A percentile compares a stretch with the other conserved stretches of the same genome.
phyloP scores from a whole-genome alignment of 1,140 invertebrate species.

The Pseudomyrmex sp. region DNA sequence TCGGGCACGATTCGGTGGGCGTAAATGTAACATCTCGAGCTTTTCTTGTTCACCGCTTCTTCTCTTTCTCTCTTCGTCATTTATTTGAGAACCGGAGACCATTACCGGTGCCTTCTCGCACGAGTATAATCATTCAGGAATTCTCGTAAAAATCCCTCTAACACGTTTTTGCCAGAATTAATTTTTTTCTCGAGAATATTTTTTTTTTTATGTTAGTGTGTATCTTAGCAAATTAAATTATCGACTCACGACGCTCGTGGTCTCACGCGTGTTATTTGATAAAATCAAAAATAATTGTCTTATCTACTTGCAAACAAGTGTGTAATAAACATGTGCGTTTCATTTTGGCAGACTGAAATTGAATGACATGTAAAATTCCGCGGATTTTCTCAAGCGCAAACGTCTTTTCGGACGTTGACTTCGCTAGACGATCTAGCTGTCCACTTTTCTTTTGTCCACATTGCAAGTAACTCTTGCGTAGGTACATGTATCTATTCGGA shows the following conservation, averaged over 20 bases:
- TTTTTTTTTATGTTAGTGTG: background rate
- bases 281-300: no score
- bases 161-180: background rate
- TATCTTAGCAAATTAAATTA: no score
- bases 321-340: no score
- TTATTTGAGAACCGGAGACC: background rate
- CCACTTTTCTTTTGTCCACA: slow-evolving; percentile 41
- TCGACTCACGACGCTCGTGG: no score
- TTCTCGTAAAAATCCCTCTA: background rate
- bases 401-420: slow-evolving; percentile 2
- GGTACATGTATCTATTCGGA: slow-evolving; percentile 12
- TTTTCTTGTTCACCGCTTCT: slow-evolving; percentile 44
- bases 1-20: slow-evolving; percentile 59
- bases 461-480: slow-evolving; percentile 16
- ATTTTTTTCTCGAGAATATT: background rate
- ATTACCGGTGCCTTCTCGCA: background rate
- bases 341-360: background rate
- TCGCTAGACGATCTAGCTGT: background rate
- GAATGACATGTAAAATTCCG: background rate
- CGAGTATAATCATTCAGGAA: background rate
- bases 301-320: no score
- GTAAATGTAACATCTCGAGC: slow-evolving; percentile 60
- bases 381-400: background rate
- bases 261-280: no score
- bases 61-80: background rate